phyloP scores from a whole-genome alignment of 2,888 invertebrate genomes.

The Netelia fuscicornis region DNA sequence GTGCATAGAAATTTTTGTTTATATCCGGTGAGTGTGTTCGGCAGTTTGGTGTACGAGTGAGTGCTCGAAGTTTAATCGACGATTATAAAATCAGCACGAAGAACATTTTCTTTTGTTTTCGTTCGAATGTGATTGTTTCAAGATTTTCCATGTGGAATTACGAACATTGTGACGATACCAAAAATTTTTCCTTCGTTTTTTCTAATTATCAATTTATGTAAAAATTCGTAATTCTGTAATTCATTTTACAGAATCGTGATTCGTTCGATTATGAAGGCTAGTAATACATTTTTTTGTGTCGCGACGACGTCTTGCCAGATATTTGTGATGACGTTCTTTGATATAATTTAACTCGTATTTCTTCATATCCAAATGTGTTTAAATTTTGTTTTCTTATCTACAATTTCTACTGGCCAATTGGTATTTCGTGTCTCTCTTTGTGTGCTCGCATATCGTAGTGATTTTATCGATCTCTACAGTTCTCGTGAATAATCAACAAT shows the following conservation, averaged over 20 bases:
- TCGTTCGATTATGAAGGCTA: not conserved
- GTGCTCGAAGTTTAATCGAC: constrained; percentile 7
- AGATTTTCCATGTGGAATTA: not conserved
- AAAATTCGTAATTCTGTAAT: constrained; percentile 32
- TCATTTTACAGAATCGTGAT: constrained; percentile 43
- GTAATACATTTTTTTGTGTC: not conserved
- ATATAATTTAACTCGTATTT: not conserved
- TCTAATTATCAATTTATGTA: constrained; percentile 10
- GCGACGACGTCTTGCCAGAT: not conserved
- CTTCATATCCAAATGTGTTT: constrained; percentile 7
- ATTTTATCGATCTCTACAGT: not conserved
- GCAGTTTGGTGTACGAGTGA: constrained; percentile 5
- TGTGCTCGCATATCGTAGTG: constrained; percentile 3
- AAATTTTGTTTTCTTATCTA: constrained; percentile 25
- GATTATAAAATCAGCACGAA: constrained; percentile 4
- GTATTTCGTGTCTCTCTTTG: constrained; percentile 18
- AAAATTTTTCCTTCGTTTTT: constrained; percentile 5
- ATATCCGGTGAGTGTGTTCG: not conserved
- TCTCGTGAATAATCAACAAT: constrained; percentile 13
- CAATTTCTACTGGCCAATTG: constrained; percentile 21
- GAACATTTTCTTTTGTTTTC: not conserved
- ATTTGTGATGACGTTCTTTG: not conserved
- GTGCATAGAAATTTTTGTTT: constrained; percentile 14
- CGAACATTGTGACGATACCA: constrained; percentile 2
- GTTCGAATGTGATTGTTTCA: not conserved